Percentiles rank a stretch among this genome's conserved stretches.
phyloP scores from a whole-genome alignment of 1,140 invertebrate genomes.

The Hycleus phaleratus region DNA sequence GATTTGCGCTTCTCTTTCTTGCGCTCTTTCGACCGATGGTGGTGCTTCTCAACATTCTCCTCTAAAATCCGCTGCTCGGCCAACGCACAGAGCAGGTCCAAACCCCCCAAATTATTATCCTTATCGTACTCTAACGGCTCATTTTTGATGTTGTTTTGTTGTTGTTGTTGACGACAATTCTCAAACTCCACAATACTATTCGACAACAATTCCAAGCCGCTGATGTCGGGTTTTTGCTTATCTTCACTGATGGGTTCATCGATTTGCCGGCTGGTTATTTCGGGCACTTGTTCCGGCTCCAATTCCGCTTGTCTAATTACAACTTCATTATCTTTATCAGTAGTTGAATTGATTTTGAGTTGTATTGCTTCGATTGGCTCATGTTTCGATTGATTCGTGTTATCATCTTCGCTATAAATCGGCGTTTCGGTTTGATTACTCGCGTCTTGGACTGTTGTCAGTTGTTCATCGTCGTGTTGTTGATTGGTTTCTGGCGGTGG shows the following conservation, averaged over 20 bases:
- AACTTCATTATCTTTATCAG: conserved; percentile 1
- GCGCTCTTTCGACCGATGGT: conserved; percentile 19
- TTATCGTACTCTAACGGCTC: conserved; percentile 15
- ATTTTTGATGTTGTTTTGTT: conserved; percentile 25
- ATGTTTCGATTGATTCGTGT: conserved; percentile 16
- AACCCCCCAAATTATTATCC: conserved; percentile 54
- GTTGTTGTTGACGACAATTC: conserved; percentile 25
- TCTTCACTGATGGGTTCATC: conserved; percentile 8
- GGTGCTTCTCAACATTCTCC: conserved; percentile 44
- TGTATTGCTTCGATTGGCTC: not conserved
- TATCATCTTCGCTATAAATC: conserved; percentile 48
- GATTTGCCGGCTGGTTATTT: not conserved
- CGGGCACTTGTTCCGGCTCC: conserved; percentile 3
- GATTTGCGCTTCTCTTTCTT: conserved; percentile 30
- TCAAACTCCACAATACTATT: conserved; percentile 73
- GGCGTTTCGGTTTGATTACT: conserved; percentile 71
- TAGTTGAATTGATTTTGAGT: conserved; percentile 4
- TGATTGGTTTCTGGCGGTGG: conserved; percentile 49
- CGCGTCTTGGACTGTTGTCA: conserved; percentile 59
- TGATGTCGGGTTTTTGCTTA: conserved; percentile 49
- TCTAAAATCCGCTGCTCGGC: conserved; percentile 78
- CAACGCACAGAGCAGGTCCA: conserved; percentile 73
- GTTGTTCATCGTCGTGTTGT: conserved; percentile 31
- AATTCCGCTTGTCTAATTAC: conserved; percentile 1
- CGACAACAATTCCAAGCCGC: conserved; percentile 70